Base-by-base conservation (phyloP, 2,888 invertebrate genomes). In the Mesorhabditis spiculigera region DNA sequence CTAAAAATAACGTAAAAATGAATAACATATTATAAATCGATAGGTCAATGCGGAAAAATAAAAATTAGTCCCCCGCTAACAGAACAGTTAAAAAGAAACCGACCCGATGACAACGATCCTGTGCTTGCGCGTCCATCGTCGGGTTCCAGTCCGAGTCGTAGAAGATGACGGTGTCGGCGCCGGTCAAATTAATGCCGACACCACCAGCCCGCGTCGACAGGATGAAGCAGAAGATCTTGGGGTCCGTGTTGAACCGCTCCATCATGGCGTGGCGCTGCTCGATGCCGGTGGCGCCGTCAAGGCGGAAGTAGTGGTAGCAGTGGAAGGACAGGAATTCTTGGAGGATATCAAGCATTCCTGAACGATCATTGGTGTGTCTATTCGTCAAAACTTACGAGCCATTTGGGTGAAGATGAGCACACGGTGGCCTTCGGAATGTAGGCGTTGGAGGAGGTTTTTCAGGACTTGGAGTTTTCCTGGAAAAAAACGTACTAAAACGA, bases 351-450 rank as follows among this genome's bases (percentile, higher is more conserved):
- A 99, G 89, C 94, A 99, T 97, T 87, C 58, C 58, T 50, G n/a
- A 50, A 50, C 8, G 58, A 50, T 13, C 28, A 28, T 28, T 28
- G 28, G 28, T 28, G 28, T 28, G 28, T 28, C 28, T 28, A 28
- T 28, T 28, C 28, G 8, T 50, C 58, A 28, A 28, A 28, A 50
- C 58, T 50, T n/a, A 50, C 93, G 91, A 13, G 97, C 95, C 98
- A 99, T 99, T 89, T 99, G 98, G 41, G 98, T 97, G 89, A 98
- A 99, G 82, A 99, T 93, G 45, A 99, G 90, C 76, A 93, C 96
- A 78, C 97, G 90, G 88, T 98, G 97, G 68, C 90, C 91, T 69
- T 90, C 93, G 42, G 89, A 88, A 87, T 93, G 94, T 64, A 99
- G 89, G 79, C 91, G 90, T 66, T 94, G 90, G 83, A 98, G 89